Evolutionary conservation across 2,797 vertebrate species (phyloP).

Genomic region (Eleutherodactylus coqui): DNA sequence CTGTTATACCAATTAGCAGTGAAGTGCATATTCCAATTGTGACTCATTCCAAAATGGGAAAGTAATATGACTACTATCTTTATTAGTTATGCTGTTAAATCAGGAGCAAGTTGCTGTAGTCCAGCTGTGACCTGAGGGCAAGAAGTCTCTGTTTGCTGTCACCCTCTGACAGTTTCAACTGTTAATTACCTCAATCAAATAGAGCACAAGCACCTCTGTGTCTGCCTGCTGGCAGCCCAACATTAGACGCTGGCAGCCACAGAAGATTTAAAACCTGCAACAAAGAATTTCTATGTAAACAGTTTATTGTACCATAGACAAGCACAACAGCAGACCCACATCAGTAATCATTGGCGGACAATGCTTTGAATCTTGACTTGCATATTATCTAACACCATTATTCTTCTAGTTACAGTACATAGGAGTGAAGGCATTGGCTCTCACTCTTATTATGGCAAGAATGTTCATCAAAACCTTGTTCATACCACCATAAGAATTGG

Average conservation of each 20-base stretch:
- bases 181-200: conserved; percentile 81
- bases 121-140: conserved; percentile 82
- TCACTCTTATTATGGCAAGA: neutral
- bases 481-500: neutral
- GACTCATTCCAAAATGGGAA: conserved; percentile 72
- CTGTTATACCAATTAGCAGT: neutral
- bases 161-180: conserved; percentile 78
- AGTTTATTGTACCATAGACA: conserved; percentile 77
- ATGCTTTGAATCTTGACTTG: conserved; percentile 13
- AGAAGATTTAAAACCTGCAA: conserved; percentile 84
- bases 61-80: conserved; percentile 72
- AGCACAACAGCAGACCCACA: conserved; percentile 69
- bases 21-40: conserved; percentile 61
- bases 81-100: conserved; percentile 78
- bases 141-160: conserved; percentile 79
- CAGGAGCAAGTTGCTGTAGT: conserved; percentile 76
- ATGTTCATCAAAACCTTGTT: conserved; percentile 21
- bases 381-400: conserved; percentile 32
- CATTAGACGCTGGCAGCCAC: conserved; percentile 73
- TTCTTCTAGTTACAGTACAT: neutral
- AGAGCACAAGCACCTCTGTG: conserved; percentile 80
- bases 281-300: conserved; percentile 81
- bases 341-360: conserved; percentile 73
- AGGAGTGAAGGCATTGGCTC: neutral
- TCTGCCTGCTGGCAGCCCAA: conserved; percentile 80